These are phyloP conservation scores for Nomada flava DNA, from an alignment of 2,888 invertebrate genomes.

Conservation along the genomic window DNA sequence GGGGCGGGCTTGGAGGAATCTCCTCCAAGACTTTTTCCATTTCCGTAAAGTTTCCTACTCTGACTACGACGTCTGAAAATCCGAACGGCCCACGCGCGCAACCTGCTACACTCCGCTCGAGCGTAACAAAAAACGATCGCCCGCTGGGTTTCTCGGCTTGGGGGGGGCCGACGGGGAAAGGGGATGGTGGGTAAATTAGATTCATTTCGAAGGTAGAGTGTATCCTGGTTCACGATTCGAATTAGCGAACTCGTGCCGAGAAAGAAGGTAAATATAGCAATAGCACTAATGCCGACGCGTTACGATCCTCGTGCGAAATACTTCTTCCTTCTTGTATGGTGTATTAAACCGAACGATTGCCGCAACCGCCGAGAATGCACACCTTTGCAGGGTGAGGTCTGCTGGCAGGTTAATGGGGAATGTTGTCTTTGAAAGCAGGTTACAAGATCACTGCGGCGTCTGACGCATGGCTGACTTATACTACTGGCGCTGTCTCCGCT, in stretches of 20 bases:
- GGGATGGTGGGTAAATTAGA: conserved; percentile 43
- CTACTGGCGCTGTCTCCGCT: background rate
- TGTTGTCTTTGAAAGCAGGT: background rate
- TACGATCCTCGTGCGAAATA: conserved; percentile 14
- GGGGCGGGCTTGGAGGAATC: conserved; percentile 18
- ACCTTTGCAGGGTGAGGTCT: no score
- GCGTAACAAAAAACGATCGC: conserved; percentile 51
- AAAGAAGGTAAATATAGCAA: conserved; percentile 30
- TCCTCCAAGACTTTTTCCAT: conserved; percentile 64
- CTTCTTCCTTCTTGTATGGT: background rate
- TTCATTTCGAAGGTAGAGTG: conserved; percentile 42
- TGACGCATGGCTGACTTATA: background rate
- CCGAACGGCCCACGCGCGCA: conserved; percentile 50
- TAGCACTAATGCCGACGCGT: conserved; percentile 20
- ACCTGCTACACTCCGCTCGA: conserved; percentile 27
- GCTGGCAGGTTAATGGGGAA: no score
- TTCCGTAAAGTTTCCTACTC: conserved; percentile 66
- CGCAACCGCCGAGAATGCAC: background rate
- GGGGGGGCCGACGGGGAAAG: background rate
- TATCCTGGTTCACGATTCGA: conserved; percentile 25
- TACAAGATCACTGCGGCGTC: background rate
- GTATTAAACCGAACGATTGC: no score
- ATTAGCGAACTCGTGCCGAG: conserved; percentile 38
- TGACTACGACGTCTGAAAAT: conserved; percentile 56
- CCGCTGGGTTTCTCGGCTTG: background rate